Evolutionary conservation across 2,797 vertebrate genomes (phyloP).

Genomic region (Propithecus perrieri): DNA sequence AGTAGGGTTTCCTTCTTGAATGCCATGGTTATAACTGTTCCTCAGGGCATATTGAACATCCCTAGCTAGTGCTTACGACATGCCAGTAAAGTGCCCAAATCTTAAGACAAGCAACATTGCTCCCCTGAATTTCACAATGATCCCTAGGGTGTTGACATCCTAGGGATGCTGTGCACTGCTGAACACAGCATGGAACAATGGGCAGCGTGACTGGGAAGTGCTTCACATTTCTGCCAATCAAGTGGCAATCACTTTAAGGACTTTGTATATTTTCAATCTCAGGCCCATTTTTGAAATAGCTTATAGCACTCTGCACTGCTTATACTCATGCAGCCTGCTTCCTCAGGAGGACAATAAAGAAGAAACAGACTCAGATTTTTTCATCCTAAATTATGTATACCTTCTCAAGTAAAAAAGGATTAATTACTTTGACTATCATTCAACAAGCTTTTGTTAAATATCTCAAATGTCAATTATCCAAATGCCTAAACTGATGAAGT

Average conservation of each 20-base stretch:
- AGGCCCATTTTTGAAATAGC: neutral
- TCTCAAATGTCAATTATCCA: neutral
- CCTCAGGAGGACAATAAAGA: neutral
- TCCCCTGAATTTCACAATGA: neutral
- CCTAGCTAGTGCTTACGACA: neutral
- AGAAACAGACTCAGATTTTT: neutral
- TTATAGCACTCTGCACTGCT: neutral
- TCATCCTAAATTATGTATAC: neutral
- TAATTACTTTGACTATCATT: neutral
- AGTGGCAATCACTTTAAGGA: neutral
- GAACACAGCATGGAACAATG: neutral
- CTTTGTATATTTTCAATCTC: neutral
- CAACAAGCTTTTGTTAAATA: neutral
- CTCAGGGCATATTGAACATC: neutral
- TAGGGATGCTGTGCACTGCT: neutral
- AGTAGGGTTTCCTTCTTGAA: neutral
- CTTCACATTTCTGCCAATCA: neutral
- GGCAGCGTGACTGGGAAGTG: neutral
- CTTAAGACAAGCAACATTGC: neutral
- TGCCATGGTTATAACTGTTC: neutral
- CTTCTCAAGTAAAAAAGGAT: neutral
- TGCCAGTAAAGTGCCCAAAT: neutral
- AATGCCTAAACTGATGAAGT: neutral
- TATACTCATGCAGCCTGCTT: neutral
- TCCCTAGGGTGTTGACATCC: accelerated